Evolutionary conservation across 35 echinoderm and acorn worm genomes (phyloP).

Genomic region (Diadema setosum): DNA sequence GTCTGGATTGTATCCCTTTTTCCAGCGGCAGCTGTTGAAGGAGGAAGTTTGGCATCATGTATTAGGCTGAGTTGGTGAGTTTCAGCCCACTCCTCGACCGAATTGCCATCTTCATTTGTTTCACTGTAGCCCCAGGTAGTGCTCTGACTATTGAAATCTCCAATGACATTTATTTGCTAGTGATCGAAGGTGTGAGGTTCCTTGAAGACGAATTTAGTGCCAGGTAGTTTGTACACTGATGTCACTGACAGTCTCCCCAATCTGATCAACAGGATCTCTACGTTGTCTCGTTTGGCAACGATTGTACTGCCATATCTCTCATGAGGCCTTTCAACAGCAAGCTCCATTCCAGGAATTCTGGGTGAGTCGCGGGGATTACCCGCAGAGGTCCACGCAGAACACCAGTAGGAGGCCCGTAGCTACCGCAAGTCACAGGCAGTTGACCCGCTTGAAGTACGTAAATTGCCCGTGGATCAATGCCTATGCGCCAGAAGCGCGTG

Average conservation of each 20-base stretch:
- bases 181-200: not conserved
- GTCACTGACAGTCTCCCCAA: not conserved
- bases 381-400: too few species aligned
- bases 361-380: too few species aligned
- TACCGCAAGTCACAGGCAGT: too few species aligned
- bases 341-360: conserved; percentile 18
- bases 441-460: too few species aligned
- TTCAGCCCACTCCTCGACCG: conserved; percentile 13
- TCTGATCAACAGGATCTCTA: not conserved
- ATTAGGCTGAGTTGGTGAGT: conserved; percentile 26
- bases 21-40: conserved; percentile 40
- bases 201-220: not conserved
- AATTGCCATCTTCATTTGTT: not conserved
- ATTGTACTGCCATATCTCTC: conserved; percentile 22
- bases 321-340: not conserved
- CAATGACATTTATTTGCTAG: conserved; percentile 2
- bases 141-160: conserved; percentile 16
- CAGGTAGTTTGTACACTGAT: not conserved
- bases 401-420: too few species aligned
- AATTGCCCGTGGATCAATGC: too few species aligned
- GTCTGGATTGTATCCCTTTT: not conserved
- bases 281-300: not conserved
- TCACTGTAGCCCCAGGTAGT: not conserved
- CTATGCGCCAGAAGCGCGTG: too few species aligned
- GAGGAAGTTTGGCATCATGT: conserved; percentile 50